Conservation (phyloP, 2,113 vertebrate species). For the Percina caprodes region DNA sequence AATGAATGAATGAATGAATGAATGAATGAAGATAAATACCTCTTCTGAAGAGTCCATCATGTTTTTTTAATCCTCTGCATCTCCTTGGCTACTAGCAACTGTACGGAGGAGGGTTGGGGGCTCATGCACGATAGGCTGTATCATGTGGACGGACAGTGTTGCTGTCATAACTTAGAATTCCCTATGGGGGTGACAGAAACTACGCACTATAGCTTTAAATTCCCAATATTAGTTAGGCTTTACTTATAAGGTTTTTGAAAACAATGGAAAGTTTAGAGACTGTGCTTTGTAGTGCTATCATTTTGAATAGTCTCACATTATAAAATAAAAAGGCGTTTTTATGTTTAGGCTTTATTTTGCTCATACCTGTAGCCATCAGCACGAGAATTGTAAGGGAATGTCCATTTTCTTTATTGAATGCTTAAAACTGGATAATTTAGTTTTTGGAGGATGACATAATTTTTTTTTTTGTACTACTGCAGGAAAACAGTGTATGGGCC, state of each 20-base stretch:
- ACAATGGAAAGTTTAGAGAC: neutral
- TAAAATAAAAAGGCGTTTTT: neutral
- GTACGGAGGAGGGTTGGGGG: too few species aligned
- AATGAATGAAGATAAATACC: too few species aligned
- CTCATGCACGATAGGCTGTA: too few species aligned
- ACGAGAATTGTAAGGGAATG: neutral
- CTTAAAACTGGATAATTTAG: neutral
- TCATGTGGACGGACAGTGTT: too few species aligned
- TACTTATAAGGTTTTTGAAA: neutral
- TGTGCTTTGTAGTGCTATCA: neutral
- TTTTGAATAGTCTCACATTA: neutral
- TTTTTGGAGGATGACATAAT: neutral
- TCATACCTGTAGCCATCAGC: neutral
- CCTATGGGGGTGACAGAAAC: too few species aligned
- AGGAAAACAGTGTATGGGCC: constrained; percentile 97
- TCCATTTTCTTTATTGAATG: neutral
- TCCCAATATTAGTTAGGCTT: neutral
- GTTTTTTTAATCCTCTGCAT: too few species aligned
- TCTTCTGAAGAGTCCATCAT: too few species aligned
- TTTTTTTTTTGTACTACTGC: neutral
- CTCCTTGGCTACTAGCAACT: too few species aligned
- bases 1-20: too few species aligned
- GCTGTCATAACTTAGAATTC: too few species aligned
- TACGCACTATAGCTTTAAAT: too few species aligned
- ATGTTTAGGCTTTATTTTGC: neutral